Evolutionary conservation across 2,888 invertebrate genomes (phyloP).

Genomic region (Ptilodon capucinus): DNA sequence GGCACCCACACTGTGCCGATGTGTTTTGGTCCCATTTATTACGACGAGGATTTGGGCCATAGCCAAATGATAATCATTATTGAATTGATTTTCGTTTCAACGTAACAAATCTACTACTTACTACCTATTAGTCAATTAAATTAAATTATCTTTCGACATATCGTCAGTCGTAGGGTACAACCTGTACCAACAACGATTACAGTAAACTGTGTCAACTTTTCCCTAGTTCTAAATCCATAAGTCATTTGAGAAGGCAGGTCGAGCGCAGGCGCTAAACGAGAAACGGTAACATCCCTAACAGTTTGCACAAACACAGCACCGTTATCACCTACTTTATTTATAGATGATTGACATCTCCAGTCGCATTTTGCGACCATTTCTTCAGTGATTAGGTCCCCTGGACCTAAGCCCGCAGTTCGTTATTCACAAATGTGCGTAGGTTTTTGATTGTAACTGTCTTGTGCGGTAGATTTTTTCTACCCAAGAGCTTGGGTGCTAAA

Average conservation of each 20-base stretch:
- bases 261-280: constrained; percentile 53
- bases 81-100: no score
- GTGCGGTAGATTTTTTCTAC: background rate
- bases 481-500: background rate
- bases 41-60: no score
- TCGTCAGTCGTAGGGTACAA: background rate
- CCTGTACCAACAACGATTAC: background rate
- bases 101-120: no score
- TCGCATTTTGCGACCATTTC: constrained; percentile 52
- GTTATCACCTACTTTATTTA: constrained; percentile 74
- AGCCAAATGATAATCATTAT: no score
- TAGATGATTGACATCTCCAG: constrained; percentile 41
- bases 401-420: constrained; percentile 8
- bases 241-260: constrained; percentile 38
- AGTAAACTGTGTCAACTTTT: constrained; percentile 7
- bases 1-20: no score
- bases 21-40: no score
- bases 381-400: constrained; percentile 25
- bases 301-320: constrained; percentile 65
- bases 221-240: constrained; percentile 20
- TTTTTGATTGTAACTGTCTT: constrained; percentile 3
- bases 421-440: constrained; percentile 24
- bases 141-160: no score
- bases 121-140: no score
- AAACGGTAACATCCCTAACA: constrained; percentile 72